Evolutionary conservation across 2,797 vertebrate species (phyloP).

Genomic region (Hydrolagus colliei): DNA sequence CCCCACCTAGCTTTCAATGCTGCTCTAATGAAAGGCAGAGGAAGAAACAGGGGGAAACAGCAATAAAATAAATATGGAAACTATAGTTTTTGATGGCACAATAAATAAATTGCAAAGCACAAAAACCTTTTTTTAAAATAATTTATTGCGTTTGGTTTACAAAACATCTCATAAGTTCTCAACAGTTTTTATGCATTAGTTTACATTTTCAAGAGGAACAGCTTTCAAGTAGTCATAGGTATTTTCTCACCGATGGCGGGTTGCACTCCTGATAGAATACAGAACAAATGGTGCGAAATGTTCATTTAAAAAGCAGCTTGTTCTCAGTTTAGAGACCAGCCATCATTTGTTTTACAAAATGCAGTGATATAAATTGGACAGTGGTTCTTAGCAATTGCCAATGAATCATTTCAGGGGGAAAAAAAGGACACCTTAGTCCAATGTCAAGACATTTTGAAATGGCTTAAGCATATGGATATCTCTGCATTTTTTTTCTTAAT

Average conservation of each 20-base stretch:
- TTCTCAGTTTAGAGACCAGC: neutral
- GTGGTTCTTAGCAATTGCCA: neutral
- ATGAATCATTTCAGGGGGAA: neutral
- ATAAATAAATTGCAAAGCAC: neutral
- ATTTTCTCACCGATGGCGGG: neutral
- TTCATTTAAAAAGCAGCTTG: constrained; percentile 7
- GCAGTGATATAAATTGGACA: neutral
- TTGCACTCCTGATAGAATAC: constrained; percentile 17
- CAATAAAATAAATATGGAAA: neutral
- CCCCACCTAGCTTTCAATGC: neutral
- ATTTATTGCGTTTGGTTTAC: constrained; percentile 26
- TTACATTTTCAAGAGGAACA: neutral
- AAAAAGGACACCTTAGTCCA: neutral
- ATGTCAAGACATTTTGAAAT: neutral
- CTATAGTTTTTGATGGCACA: neutral
- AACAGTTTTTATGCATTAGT: neutral
- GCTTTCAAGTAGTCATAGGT: neutral
- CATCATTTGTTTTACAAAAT: neutral
- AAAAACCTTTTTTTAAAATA: neutral
- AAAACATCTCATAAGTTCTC: constrained; percentile 11
- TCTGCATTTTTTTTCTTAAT: neutral
- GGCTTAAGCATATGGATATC: neutral
- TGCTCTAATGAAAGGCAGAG: neutral
- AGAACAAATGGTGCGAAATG: neutral
- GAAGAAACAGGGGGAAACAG: neutral